Evolutionary conservation across 2,113 vertebrate species (phyloP), one percentile per base, ranked within the genome.

Genomic region (Morone chrysops): DNA sequence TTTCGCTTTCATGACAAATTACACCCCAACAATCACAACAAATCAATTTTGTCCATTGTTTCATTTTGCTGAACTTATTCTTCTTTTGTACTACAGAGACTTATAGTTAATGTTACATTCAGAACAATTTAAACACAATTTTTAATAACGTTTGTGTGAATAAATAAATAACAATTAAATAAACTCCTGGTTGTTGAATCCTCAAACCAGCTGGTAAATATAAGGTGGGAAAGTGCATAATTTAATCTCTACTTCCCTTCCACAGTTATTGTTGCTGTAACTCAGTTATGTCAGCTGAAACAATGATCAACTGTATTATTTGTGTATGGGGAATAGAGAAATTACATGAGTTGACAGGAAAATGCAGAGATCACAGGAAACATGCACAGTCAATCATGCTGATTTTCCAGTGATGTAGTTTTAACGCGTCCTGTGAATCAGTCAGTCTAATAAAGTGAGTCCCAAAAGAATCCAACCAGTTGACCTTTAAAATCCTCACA

Each of bases 401-500:
- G 12, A 68, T 74, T 81, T 88, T 83, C 66, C 78, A 83, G 38
- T 71, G 6, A 50, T 48, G 66, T 31, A 1, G 20, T 53, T 83
- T 54, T 41, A 43, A 78, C 31, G 8, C 20, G 6, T 84, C 67
- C 86, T 78, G 70, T 78, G 60, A 78, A 56, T 83, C 66, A 6
- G 66, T 61, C 0, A 7, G 75, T 71, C 47, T 60, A 48, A 87
- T 83, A 76, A 85, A 86, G 9, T 1, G 38, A 70, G 8, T 90
- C 75, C 56, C 81, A 53, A 62, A 81, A 70, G 73, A 53, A 65
- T 56, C 45, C 65, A 75, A 78, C 11, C 79, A 78, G 40, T 16
- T 79, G 76, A 87, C 82, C 81, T 81, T 76, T 81, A 53, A 67
- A 75, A 67, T 79, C 80, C 72, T 79, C 51, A 54, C 53, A 16